Base-by-base conservation (phyloP, 2,113 vertebrate genomes). In the Cavia aperea region DNA sequence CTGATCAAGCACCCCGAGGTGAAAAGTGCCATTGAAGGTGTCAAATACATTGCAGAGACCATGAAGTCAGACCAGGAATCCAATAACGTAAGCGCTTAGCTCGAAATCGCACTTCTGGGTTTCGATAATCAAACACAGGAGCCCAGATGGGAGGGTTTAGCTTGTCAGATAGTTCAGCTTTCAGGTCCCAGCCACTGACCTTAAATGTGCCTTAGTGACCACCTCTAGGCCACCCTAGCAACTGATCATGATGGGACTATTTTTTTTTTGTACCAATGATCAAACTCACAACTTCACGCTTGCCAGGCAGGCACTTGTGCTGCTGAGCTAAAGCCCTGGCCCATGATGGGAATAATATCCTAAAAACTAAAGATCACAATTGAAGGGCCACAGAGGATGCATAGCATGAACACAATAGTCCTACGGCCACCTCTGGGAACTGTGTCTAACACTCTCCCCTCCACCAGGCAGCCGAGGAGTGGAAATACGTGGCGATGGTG, bases 401-500 rank as follows among this genome's bases (percentile, higher is more conserved):
- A 2, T 3, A 58, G 19, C 13, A 11, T 2, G 5, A 77, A 39
- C 1, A 1, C 2, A 31, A 7, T 8, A 90, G 86, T 66, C 54
- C 2, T 29, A 11, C 11, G 49, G 29, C 65, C 51, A 33, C 9
- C 93, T 21, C 89, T 43, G 72, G 88, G 56, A 82, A 60, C 63
- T 84, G 95, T 93, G 39, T 83, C 39, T 66, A 72, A 81, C 89
- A 15, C 26, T 81, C 11, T 95, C 91, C 93, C 97, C 95, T 90
- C 95, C 93, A 70, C 29, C 95, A 99, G 99, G 99, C 99, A 7
- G 98, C 98, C 0, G 99, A 99, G 97, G 99, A 99, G 96, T 99
- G 99, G 99, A 99, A 99, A 97, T 99, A 99, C 2, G 99, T 99
- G 1, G 99, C 99, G 0, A 99, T 99, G 99, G 99, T 99, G 70